A percentile compares a stretch with the other conserved stretches of the same genome.
Evolutionary conservation across 2,797 vertebrate genomes (phyloP).

Genomic region (Myotis myotis): DNA sequence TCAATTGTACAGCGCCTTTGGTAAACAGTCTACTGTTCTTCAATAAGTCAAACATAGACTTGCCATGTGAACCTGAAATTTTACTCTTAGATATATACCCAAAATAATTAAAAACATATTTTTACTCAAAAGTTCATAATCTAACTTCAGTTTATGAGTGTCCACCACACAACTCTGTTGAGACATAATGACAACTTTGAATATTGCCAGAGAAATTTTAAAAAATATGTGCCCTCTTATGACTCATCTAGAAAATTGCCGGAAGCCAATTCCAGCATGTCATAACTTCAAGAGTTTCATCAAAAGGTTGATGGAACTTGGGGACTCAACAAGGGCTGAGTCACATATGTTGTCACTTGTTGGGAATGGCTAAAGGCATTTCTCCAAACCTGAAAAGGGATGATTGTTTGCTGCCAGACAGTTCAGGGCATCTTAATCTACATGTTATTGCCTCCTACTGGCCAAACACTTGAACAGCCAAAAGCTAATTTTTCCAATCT

Average conservation of each 20-base stretch:
- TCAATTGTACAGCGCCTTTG: not conserved
- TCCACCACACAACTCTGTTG: slow-evolving; percentile 72
- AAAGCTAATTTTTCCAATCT: no score
- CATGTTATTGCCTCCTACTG: no score
- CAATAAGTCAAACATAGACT: not conserved
- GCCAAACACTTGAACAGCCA: no score
- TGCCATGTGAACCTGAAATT: not conserved
- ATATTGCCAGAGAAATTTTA: slow-evolving; percentile 78
- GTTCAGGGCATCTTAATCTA: no score
- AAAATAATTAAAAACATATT: not conserved
- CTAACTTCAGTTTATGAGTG: slow-evolving; percentile 72
- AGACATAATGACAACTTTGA: slow-evolving; percentile 77
- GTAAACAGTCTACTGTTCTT: not conserved
- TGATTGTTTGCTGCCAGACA: no score
- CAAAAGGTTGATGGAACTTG: no score
- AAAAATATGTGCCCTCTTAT: slow-evolving; percentile 76
- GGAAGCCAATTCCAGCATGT: no score
- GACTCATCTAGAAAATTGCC: slow-evolving; percentile 67
- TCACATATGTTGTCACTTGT: no score
- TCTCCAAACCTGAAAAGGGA: no score
- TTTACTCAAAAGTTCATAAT: slow-evolving; percentile 19
- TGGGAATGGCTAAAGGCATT: no score
- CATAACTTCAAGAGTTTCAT: no score
- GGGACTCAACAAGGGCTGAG: no score
- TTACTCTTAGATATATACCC: not conserved